Evolutionary conservation across 53 echinoderm and acorn worm genomes (phyloP), one percentile per base, ranked within the genome.

Genomic region (Actinopyga echinites): DNA sequence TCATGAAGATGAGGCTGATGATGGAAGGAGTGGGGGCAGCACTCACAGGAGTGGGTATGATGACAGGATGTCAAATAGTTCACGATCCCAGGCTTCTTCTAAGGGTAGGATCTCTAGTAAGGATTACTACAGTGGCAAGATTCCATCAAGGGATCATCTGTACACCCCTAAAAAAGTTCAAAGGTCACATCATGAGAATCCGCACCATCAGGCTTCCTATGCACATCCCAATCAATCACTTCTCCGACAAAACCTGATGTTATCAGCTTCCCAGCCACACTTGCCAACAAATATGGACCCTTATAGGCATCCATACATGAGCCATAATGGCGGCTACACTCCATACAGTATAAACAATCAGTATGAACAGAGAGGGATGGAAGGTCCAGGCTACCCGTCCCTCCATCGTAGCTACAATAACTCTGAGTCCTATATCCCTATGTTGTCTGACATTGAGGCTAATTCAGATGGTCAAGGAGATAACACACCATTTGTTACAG

Each of bases 211-310:
- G 56, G 55, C 31, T 21, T 77, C 30, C 56, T 9, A 17, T 23
- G 31, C 30, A 4, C 81, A 80, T 45, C 81, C 81, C 1, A 59
- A 62, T n/a, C 81, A 59, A 36, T 59, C 81, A 3, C 62, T 80
- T 8, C 28, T 25, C 13, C 34, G 63, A 30, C 81, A 80, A 1
- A 34, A 80, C 19, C 60, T 59, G 6, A 80, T 80, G 81, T 40
- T 80, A n/a, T 80, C 81, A 2, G 81, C 81, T 61, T 80, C 81
- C 40, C 81, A 80, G 63, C 81, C 81, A 34, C 81, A 80, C 81
- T 62, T 80, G 81, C 81, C 81, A 62, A 62, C 62, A 59, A 36
- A 38, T 42, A 31, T 31, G 32, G 77, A 77, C 13, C 77, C 31
- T 32, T 77, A 77, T 20, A 30, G 19, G 53, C 56, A 77, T 30